A percentile compares a stretch with the other conserved stretches of the same genome.
Evolutionary conservation across 2,888 invertebrate genomes (phyloP).

Genomic region (Drosophila cognata): DNA sequence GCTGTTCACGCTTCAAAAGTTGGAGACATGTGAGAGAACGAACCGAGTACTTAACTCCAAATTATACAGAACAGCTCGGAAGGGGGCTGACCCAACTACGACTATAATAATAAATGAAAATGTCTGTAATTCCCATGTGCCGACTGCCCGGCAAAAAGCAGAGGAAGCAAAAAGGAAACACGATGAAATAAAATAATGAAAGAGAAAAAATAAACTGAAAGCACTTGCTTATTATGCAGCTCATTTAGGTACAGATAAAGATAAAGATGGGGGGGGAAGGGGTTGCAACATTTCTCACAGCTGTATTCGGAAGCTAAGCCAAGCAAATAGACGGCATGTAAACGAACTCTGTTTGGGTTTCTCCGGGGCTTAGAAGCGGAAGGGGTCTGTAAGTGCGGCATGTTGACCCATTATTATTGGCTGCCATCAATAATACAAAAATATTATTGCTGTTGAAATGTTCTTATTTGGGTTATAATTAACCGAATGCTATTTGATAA

Average conservation of each 20-base stretch:
- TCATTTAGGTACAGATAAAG: conserved; percentile 46
- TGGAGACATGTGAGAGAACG: conserved; percentile 62
- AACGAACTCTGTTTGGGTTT: conserved; percentile 59
- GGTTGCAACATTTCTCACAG: conserved; percentile 51
- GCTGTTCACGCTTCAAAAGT: conserved; percentile 51
- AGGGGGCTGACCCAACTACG: conserved; percentile 49
- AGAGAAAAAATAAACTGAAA: conserved; percentile 32
- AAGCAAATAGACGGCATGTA: conserved; percentile 67
- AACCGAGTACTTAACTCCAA: conserved; percentile 60
- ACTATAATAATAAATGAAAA: conserved; percentile 73
- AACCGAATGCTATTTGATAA: conserved; percentile 64
- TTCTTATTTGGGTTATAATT: conserved; percentile 46
- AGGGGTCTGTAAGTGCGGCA: conserved; percentile 11
- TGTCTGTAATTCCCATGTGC: conserved; percentile 77
- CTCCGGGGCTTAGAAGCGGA: neutral
- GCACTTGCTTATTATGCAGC: conserved; percentile 75
- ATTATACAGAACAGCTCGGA: conserved; percentile 54
- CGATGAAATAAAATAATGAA: neutral
- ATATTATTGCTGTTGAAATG: conserved; percentile 41
- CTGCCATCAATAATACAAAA: conserved; percentile 58
- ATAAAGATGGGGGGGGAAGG: neutral
- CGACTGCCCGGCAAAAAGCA: conserved; percentile 22
- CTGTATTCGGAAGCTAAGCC: conserved; percentile 70
- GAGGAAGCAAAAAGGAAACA: conserved; percentile 20
- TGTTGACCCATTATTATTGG: conserved; percentile 69